Evolutionary conservation across 2,797 vertebrate genomes (phyloP).

Genomic region (Picus viridis): DNA sequence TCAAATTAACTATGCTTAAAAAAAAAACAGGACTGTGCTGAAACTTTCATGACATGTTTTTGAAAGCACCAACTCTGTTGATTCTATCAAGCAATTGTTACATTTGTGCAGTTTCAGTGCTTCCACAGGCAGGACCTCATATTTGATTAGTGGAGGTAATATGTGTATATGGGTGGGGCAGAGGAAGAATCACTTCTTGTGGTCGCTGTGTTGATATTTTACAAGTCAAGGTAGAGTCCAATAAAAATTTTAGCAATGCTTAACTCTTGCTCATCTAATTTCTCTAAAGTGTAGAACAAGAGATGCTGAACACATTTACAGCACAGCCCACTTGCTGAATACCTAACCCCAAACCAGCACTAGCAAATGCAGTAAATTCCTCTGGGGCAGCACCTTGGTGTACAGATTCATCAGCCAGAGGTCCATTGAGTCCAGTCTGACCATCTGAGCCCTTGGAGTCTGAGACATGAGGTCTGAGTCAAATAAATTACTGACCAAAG

Average conservation of each 20-base stretch:
- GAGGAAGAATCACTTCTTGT: neutral
- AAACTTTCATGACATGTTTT: conserved; percentile 17
- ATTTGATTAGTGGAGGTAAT: neutral
- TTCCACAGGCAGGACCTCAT: neutral
- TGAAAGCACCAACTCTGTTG: neutral
- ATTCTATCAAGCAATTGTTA: conserved; percentile 29
- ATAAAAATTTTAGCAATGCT: neutral
- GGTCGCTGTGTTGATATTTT: neutral
- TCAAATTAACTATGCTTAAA: conserved; percentile 9
- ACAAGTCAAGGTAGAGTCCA: neutral
- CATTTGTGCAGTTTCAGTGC: neutral
- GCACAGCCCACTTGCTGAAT: neutral
- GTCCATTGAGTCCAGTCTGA: neutral
- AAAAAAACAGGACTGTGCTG: conserved; percentile 1
- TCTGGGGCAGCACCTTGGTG: neutral
- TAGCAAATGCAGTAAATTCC: neutral
- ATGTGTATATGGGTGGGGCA: neutral
- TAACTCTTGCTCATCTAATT: neutral
- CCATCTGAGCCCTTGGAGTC: neutral
- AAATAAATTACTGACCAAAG: conserved; percentile 5
- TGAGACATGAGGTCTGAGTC: neutral
- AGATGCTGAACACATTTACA: neutral
- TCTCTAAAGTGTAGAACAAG: neutral
- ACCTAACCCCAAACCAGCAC: neutral
- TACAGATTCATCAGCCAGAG: neutral